Evolutionary conservation across 2,888 invertebrate genomes (phyloP).

Genomic region (Noctua comes): DNA sequence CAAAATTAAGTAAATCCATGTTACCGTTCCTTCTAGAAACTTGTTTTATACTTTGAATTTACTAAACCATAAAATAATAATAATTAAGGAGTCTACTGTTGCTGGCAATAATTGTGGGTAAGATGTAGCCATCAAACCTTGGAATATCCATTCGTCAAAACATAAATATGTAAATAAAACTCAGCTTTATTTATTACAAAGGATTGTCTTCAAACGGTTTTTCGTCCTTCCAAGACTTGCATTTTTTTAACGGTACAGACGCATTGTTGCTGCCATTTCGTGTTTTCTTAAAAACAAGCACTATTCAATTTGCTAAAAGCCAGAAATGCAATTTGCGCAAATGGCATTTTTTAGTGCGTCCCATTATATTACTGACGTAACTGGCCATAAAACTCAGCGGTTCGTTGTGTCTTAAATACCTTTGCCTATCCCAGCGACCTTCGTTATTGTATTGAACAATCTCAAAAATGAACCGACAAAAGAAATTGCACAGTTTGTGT

Average conservation of each 20-base stretch:
- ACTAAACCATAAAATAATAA: conserved; percentile 29
- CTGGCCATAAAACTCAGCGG: conserved; percentile 76
- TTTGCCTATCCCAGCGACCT: conserved; percentile 70
- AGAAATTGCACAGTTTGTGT: conserved; percentile 77
- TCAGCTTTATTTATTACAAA: conserved; percentile 50
- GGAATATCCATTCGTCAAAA: conserved; percentile 47
- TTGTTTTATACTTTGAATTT: background rate
- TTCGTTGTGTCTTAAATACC: conserved; percentile 72
- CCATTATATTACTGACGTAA: conserved; percentile 74
- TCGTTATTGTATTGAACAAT: conserved; percentile 73
- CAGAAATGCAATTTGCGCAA: conserved; percentile 85
- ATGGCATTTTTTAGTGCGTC: conserved; percentile 80
- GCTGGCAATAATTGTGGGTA: conserved; percentile 23
- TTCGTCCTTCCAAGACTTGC: conserved; percentile 74
- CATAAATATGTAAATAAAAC: conserved; percentile 54
- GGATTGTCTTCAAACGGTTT: conserved; percentile 61
- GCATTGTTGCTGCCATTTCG: conserved; percentile 61
- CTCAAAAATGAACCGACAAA: conserved; percentile 73
- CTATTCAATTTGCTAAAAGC: conserved; percentile 73
- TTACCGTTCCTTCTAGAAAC: conserved; percentile 6
- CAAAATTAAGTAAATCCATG: background rate
- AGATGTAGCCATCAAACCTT: conserved; percentile 39
- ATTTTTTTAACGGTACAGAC: conserved; percentile 71
- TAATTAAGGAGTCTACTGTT: background rate
- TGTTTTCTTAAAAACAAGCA: conserved; percentile 66